Conservation (phyloP, 2,113 vertebrate species). For the Setophaga coronata region DNA sequence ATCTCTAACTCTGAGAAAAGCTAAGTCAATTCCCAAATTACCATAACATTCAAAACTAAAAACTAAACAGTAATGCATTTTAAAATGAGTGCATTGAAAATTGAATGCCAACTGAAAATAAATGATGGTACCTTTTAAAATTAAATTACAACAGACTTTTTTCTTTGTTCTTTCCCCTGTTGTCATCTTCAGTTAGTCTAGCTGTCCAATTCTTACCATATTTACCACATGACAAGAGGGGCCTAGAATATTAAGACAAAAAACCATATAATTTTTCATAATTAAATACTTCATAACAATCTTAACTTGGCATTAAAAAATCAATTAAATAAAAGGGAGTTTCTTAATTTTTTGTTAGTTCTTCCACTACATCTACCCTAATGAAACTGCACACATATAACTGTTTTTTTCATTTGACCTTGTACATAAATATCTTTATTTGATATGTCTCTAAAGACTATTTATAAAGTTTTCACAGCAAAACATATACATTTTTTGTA, state of each 20-base stretch:
- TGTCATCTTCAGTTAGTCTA: slow-evolving; percentile 69
- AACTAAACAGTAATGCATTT: slow-evolving; percentile 82
- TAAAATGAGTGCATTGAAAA: slow-evolving; percentile 81
- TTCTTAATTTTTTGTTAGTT: neutral
- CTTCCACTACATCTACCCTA: neutral
- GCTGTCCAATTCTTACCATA: slow-evolving; percentile 54
- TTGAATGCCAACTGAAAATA: slow-evolving; percentile 78
- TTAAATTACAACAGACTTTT: slow-evolving; percentile 73
- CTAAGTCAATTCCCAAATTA: slow-evolving; percentile 80
- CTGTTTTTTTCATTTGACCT: neutral
- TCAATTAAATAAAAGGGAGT: neutral
- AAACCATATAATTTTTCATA: neutral
- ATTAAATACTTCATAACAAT: slow-evolving; percentile 21
- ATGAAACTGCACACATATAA: neutral
- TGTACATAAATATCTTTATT: neutral
- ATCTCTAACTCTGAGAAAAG: slow-evolving; percentile 74
- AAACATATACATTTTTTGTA: neutral
- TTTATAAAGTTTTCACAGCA: neutral
- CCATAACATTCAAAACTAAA: slow-evolving; percentile 76
- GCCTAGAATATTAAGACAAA: slow-evolving; percentile 44
- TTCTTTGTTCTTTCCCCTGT: slow-evolving; percentile 57
- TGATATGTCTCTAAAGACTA: neutral
- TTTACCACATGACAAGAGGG: slow-evolving; percentile 41
- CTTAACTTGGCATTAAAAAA: neutral
- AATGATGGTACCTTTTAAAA: slow-evolving; percentile 74